A percentile compares a stretch with the other conserved stretches of the same genome.
These are phyloP conservation scores for Drosophila vallismaia DNA, from an alignment of 2,888 invertebrate genomes.

Conservation along the genomic window DNA sequence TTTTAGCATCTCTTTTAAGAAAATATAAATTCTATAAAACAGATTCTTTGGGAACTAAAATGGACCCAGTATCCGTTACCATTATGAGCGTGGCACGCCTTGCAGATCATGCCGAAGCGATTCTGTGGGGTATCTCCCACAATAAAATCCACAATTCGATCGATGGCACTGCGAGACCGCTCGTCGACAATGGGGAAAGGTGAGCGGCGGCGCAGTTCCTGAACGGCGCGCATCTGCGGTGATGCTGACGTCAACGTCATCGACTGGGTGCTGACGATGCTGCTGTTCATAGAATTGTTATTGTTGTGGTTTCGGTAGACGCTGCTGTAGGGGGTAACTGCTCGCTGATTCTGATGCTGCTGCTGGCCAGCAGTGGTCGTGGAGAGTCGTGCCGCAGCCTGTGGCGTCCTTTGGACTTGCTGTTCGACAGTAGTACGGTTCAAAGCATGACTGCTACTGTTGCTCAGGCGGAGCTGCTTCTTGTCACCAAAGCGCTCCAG, in stretches of 20 bases:
- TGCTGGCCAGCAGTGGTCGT: constrained; percentile 6
- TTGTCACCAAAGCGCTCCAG: constrained; percentile 83
- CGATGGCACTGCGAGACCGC: constrained; percentile 90
- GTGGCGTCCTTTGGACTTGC: constrained; percentile 16
- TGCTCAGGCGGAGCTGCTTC: constrained; percentile 50
- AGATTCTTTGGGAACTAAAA: no score
- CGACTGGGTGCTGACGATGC: constrained; percentile 29
- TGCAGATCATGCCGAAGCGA: constrained; percentile 97
- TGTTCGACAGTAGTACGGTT: constrained; percentile 27
- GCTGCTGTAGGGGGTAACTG: constrained; percentile 54
- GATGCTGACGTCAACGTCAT: constrained; percentile 43
- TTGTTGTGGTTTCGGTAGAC: constrained; percentile 59
- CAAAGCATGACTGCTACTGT: constrained; percentile 19
- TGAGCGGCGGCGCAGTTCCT: constrained; percentile 79
- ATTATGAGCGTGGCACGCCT: constrained; percentile 95
- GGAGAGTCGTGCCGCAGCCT: constrained; percentile 11
- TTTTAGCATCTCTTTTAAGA: not conserved
- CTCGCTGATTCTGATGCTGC: constrained; percentile 19
- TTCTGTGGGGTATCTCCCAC: constrained; percentile 98
- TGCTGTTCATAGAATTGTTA: constrained; percentile 46
- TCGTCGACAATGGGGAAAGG: constrained; percentile 84
- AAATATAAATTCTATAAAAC: not conserved
- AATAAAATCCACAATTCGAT: constrained; percentile 96
- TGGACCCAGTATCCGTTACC: constrained; percentile 85
- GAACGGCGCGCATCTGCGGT: constrained; percentile 43